These are phyloP conservation scores for Corbicula japonica DNA, from an alignment of 2,888 invertebrate genomes.

Conservation along the genomic window DNA sequence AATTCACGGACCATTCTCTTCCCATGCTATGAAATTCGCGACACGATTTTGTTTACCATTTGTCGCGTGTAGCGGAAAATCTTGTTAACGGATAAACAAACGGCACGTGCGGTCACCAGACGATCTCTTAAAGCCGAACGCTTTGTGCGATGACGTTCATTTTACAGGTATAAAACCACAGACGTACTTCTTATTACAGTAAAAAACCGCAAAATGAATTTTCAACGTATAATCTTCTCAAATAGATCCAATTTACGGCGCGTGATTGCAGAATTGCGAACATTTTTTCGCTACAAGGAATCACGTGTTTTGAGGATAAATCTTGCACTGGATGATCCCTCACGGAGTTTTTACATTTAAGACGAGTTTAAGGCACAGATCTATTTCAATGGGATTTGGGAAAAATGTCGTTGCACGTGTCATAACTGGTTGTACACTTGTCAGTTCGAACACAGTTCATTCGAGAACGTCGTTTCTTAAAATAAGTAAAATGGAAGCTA, in stretches of 20 bases:
- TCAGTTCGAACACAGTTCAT: not conserved
- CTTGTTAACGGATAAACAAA: constrained; percentile 43
- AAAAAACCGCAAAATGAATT: constrained; percentile 33
- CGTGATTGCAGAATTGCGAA: constrained; percentile 28
- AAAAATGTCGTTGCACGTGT: constrained; percentile 3
- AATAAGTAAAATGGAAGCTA: too few species aligned
- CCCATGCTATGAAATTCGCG: constrained; percentile 27
- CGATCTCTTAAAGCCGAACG: constrained; percentile 25
- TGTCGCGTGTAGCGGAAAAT: constrained; percentile 56
- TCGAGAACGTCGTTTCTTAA: not conserved
- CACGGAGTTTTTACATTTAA: constrained; percentile 28
- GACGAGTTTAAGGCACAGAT: not conserved
- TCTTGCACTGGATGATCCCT: constrained; percentile 38
- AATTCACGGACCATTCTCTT: constrained; percentile 12
- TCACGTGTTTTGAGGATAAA: constrained; percentile 7
- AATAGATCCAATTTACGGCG: constrained; percentile 43
- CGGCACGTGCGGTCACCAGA: constrained; percentile 42
- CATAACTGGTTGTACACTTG: constrained; percentile 6
- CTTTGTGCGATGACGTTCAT: not conserved
- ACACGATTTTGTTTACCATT: constrained; percentile 50
- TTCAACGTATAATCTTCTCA: constrained; percentile 26
- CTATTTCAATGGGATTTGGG: not conserved
- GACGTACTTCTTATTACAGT: constrained; percentile 5
- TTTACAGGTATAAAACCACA: constrained; percentile 4
- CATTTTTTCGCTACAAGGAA: constrained; percentile 18